phyloP scores from a whole-genome alignment of 2,797 vertebrate species.

The Lacerta agilis region DNA sequence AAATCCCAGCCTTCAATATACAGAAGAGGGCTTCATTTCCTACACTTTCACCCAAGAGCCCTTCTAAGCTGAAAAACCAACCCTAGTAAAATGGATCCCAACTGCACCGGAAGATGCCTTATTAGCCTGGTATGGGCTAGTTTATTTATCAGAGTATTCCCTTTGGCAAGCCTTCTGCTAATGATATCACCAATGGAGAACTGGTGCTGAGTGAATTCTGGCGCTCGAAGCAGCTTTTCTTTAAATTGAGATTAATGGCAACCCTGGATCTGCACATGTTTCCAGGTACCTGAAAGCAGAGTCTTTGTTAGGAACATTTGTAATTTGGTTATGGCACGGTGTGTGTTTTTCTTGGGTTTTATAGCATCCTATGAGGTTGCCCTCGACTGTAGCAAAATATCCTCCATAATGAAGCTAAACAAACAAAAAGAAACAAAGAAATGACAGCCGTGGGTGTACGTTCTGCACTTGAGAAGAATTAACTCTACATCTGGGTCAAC shows the following conservation, averaged over 20 bases:
- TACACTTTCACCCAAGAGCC: background rate
- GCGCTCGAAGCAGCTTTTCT: background rate
- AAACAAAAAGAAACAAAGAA: conserved; percentile 52
- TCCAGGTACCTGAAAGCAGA: conserved; percentile 48
- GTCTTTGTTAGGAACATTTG: conserved; percentile 37
- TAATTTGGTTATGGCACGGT: conserved; percentile 58
- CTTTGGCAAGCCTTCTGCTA: background rate
- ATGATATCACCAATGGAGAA: background rate
- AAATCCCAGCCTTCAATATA: background rate
- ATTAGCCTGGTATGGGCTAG: background rate
- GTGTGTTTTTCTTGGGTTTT: conserved; percentile 64
- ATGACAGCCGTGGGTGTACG: conserved; percentile 48
- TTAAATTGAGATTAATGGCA: conserved; percentile 32
- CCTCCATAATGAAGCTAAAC: conserved; percentile 62
- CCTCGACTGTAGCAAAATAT: conserved; percentile 67
- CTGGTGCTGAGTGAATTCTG: background rate
- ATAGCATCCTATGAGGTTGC: conserved; percentile 67
- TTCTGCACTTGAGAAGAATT: conserved; percentile 46
- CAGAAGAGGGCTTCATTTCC: background rate
- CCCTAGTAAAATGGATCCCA: background rate
- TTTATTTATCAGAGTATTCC: background rate
- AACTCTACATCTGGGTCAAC: conserved; percentile 69
- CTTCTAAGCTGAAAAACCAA: background rate
- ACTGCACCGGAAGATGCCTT: background rate
- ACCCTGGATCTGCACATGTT: conserved; percentile 28